These are phyloP conservation scores for Pseudomyrmex flavicornis DNA, from an alignment of 1,140 invertebrate species.

Conservation along the genomic window DNA sequence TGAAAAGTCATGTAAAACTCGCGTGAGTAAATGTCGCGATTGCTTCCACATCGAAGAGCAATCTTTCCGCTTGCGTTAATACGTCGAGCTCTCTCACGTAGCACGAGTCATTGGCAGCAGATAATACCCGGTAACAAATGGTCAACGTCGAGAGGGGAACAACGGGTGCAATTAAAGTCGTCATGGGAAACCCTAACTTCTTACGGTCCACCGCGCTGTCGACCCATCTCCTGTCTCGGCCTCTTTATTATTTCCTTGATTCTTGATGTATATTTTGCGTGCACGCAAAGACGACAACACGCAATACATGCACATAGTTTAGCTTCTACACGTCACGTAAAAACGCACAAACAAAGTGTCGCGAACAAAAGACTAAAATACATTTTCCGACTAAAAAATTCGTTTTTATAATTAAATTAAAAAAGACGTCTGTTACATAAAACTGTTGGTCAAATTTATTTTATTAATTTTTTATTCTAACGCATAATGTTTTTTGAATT, in stretches of 20 bases:
- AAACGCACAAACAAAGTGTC: constrained; percentile 23
- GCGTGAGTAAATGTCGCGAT: constrained; percentile 26
- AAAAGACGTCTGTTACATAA: background rate
- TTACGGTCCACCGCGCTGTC: constrained; percentile 81
- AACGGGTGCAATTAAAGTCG: constrained; percentile 82
- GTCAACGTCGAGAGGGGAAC: constrained; percentile 74
- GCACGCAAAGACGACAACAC: constrained; percentile 72
- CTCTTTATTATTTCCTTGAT: constrained; percentile 76
- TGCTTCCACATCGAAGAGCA: constrained; percentile 27
- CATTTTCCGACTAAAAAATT: too few species aligned
- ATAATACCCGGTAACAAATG: constrained; percentile 76
- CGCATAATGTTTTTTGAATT: constrained; percentile 3
- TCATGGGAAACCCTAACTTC: constrained; percentile 83
- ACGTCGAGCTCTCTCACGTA: constrained; percentile 2
- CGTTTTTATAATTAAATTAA: background rate
- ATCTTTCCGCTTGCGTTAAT: constrained; percentile 41
- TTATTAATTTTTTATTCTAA: constrained; percentile 7
- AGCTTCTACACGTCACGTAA: constrained; percentile 53
- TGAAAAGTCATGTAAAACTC: background rate
- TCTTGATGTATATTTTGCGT: constrained; percentile 69
- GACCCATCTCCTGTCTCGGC: constrained; percentile 69
- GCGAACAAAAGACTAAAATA: too few species aligned
- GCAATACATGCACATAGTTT: constrained; percentile 77
- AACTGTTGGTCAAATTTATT: background rate
- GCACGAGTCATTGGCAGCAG: constrained; percentile 50